A percentile compares a stretch with the other conserved stretches of the same genome.
Conservation (phyloP, 2,113 vertebrate genomes). For the Hippocampus comes region DNA sequence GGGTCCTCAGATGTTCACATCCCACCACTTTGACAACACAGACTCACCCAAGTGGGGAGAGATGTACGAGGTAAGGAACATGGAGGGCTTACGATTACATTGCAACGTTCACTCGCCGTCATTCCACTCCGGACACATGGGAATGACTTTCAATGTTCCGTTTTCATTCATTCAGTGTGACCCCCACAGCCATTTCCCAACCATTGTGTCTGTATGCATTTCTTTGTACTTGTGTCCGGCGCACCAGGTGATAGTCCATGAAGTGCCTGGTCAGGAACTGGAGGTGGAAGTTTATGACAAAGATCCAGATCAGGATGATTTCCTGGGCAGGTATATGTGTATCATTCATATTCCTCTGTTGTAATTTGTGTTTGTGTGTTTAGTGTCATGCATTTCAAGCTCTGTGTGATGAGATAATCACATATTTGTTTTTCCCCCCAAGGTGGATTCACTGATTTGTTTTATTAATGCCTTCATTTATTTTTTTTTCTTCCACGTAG, state of each 20-base stretch:
- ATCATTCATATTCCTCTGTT: slow-evolving; percentile 30
- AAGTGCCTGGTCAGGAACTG: slow-evolving; percentile 91
- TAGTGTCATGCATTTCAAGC: slow-evolving; percentile 26
- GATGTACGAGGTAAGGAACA: slow-evolving; percentile 83
- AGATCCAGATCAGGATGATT: slow-evolving; percentile 91
- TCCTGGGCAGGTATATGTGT: slow-evolving; percentile 84
- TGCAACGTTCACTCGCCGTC: slow-evolving; percentile 1
- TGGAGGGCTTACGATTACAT: background rate
- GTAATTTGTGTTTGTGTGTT: slow-evolving; percentile 7
- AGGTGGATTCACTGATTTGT: background rate
- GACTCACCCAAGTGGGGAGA: slow-evolving; percentile 85
- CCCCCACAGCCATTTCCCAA: background rate
- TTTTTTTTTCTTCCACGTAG: slow-evolving; percentile 50
- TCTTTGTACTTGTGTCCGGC: slow-evolving; percentile 54
- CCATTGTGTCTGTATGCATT: slow-evolving; percentile 44
- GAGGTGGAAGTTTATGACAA: slow-evolving; percentile 93
- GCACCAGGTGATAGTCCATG: slow-evolving; percentile 87
- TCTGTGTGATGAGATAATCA: background rate
- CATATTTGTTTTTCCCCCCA: background rate
- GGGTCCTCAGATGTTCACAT: slow-evolving; percentile 87
- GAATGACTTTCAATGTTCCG: slow-evolving; percentile 21
- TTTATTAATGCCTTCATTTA: background rate
- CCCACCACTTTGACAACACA: slow-evolving; percentile 79
- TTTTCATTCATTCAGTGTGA: slow-evolving; percentile 25
- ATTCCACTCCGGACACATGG: background rate